Conservation (phyloP, 2,888 invertebrate species). For the Cryptocephalus moraei region DNA sequence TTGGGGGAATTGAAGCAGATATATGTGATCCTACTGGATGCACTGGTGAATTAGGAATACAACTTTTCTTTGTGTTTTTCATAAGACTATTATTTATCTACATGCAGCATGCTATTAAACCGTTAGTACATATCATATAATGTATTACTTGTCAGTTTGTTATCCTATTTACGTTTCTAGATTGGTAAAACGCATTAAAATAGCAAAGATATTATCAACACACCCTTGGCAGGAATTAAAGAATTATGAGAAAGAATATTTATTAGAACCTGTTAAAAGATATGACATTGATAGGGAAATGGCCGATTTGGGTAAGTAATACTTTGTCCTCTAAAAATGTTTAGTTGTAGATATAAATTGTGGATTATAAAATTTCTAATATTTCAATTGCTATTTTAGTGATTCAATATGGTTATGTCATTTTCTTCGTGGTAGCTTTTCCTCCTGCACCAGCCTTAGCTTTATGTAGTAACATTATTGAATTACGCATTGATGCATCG, state of each 20-base stretch:
- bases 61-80: constrained; percentile 25
- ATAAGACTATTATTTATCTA: too few species aligned
- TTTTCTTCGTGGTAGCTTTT: constrained; percentile 54
- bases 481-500: constrained; percentile 37
- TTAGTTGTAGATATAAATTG: background rate
- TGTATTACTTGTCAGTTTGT: too few species aligned
- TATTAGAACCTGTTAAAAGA: constrained; percentile 21
- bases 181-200: too few species aligned
- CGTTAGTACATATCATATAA: too few species aligned
- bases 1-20: constrained; percentile 25
- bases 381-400: constrained; percentile 32
- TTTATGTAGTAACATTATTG: constrained; percentile 50
- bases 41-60: constrained; percentile 45
- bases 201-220: too few species aligned
- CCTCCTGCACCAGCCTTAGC: constrained; percentile 54
- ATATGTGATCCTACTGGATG: constrained; percentile 44
- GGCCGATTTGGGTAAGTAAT: constrained; percentile 25
- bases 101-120: too few species aligned
- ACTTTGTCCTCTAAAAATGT: constrained; percentile 3
- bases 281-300: constrained; percentile 26
- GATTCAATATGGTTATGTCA: constrained; percentile 55
- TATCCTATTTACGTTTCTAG: too few species aligned
- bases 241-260: constrained; percentile 33
- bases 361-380: too few species aligned
- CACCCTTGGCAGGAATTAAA: constrained; percentile 26